Evolutionary conservation across 2,797 vertebrate species (phyloP).

Genomic region (Rhodeus uyekii): DNA sequence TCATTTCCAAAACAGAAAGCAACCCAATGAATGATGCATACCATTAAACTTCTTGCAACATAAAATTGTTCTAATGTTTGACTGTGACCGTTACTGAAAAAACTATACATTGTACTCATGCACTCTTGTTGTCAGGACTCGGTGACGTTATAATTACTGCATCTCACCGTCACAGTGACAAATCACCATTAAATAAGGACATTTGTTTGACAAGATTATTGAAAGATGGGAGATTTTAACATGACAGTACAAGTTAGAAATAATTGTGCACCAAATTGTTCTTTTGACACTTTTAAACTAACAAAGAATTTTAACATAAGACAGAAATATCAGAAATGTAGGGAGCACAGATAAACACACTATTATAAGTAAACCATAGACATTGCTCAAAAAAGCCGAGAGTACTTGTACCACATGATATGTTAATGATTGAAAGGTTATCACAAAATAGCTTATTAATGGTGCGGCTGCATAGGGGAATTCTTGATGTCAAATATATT

Average conservation of each 20-base stretch:
- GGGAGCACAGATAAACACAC: conserved; percentile 56
- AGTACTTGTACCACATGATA: conserved; percentile 55
- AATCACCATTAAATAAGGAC: neutral
- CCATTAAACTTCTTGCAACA: too few relatives aligned
- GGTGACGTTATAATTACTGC: too few relatives aligned
- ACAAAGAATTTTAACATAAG: conserved; percentile 64
- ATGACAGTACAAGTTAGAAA: neutral
- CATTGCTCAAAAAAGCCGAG: conserved; percentile 53
- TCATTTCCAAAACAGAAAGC: too few relatives aligned
- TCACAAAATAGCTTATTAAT: conserved; percentile 66
- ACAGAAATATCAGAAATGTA: conserved; percentile 46
- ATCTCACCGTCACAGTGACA: too few relatives aligned
- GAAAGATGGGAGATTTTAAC: neutral
- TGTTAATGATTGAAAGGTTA: conserved; percentile 56
- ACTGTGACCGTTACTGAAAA: too few relatives aligned
- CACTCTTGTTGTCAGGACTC: too few relatives aligned
- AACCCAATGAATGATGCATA: too few relatives aligned
- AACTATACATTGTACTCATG: too few relatives aligned
- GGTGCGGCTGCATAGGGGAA: conserved; percentile 56
- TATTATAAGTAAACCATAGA: conserved; percentile 40
- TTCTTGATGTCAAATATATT: conserved; percentile 57
- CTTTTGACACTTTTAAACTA: conserved; percentile 53
- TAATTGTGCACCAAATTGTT: neutral
- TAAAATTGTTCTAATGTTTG: too few relatives aligned
- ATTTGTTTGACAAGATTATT: neutral